These are phyloP conservation scores for Anguilla pacifica DNA, from an alignment of 2,797 vertebrate species.

Conservation along the genomic window DNA sequence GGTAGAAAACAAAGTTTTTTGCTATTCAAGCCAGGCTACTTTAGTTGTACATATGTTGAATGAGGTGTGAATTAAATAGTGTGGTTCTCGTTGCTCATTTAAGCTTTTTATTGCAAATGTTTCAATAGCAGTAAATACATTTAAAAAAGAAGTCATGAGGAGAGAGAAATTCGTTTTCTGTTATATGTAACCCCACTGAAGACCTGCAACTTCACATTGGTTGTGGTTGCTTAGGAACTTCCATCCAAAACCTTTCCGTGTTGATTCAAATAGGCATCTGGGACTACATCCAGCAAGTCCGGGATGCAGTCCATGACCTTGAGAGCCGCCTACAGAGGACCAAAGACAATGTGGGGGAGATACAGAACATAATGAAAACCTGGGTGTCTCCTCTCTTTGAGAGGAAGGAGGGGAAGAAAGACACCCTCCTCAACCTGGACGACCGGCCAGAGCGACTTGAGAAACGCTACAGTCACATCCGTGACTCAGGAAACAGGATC, in stretches of 20 bases:
- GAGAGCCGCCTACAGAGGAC: conserved; percentile 80
- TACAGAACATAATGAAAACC: conserved; percentile 76
- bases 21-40: background rate
- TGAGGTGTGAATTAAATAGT: background rate
- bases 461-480: conserved; percentile 72
- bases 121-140: background rate
- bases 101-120: conserved; percentile 18
- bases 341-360: conserved; percentile 84
- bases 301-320: conserved; percentile 75
- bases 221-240: conserved; percentile 17
- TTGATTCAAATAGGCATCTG: conserved; percentile 73
- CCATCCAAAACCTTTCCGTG: background rate
- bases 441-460: conserved; percentile 77
- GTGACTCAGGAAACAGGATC: conserved; percentile 81
- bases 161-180: background rate
- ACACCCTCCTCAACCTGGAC: conserved; percentile 79
- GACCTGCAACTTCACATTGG: conserved; percentile 12
- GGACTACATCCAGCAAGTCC: conserved; percentile 77
- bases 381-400: conserved; percentile 84
- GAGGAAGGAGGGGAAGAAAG: conserved; percentile 84
- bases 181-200: background rate
- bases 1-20: background rate
- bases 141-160: background rate
- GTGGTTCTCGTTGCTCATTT: background rate
- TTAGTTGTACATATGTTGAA: background rate